Percentiles rank a stretch among this genome's conserved stretches.
phyloP scores from a whole-genome alignment of 2,888 invertebrate species.

The Dasysyrphus tricinctus region DNA sequence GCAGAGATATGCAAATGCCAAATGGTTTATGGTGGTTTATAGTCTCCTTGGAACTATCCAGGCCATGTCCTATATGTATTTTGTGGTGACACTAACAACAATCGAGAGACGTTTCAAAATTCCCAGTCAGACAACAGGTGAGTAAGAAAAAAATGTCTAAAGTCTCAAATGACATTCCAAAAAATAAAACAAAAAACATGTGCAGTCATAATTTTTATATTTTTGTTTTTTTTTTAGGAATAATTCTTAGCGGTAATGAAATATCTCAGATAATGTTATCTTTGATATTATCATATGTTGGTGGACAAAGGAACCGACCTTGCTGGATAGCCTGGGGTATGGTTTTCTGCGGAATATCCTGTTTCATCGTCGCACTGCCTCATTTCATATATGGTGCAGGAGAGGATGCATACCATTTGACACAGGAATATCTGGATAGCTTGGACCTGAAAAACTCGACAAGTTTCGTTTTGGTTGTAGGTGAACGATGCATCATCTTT shows the following conservation, averaged over 20 bases:
- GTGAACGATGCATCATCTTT: constrained; percentile 63
- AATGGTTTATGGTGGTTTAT: constrained; percentile 86
- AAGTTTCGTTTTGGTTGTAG: constrained; percentile 78
- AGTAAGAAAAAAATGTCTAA: constrained; percentile 66
- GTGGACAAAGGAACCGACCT: constrained; percentile 88
- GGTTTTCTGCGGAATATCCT: constrained; percentile 86
- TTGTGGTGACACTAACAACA: constrained; percentile 87
- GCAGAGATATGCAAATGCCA: constrained; percentile 85
- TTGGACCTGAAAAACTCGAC: constrained; percentile 68
- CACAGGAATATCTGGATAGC: constrained; percentile 81
- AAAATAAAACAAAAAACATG: neutral
- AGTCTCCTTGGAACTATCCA: constrained; percentile 87
- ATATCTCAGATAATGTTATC: constrained; percentile 88
- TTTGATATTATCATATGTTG: constrained; percentile 86
- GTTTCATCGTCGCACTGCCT: constrained; percentile 86
- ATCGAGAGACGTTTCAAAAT: constrained; percentile 88
- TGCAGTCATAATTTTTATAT: neutral
- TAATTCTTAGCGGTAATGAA: constrained; percentile 88
- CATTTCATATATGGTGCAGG: constrained; percentile 87
- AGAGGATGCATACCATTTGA: constrained; percentile 81
- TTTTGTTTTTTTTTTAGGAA: constrained; percentile 82
- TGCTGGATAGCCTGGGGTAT: constrained; percentile 88
- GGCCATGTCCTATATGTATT: constrained; percentile 87
- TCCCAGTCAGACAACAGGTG: constrained; percentile 88
- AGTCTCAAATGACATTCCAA: neutral